These are phyloP conservation scores for Penaeus chinensis DNA, from an alignment of 1,140 invertebrate species.

Conservation along the genomic window DNA sequence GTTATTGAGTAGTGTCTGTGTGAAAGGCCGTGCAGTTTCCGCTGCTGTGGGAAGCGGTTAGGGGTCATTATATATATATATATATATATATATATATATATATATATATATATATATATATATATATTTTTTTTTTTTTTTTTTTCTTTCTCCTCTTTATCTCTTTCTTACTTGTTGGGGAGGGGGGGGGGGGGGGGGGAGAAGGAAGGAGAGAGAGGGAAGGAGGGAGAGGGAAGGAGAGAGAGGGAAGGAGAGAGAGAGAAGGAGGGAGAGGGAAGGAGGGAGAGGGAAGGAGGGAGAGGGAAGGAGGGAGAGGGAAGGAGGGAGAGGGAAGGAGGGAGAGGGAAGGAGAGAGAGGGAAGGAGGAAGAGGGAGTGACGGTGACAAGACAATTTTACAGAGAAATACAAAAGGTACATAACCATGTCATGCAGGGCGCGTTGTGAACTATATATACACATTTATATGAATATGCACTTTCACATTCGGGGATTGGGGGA, in stretches of 20 bases:
- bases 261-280: not conserved
- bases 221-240: not conserved
- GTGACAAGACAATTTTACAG: too few species aligned
- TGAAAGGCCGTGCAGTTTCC: too few species aligned
- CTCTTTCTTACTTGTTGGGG: not conserved
- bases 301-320: not conserved
- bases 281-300: not conserved
- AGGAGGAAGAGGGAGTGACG: not conserved
- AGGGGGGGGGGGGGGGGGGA: not conserved
- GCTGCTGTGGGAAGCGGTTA: too few species aligned
- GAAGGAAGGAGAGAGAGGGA: not conserved
- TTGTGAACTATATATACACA: too few species aligned
- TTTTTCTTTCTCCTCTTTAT: not conserved
- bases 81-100: too few species aligned
- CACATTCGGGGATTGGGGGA: too few species aligned
- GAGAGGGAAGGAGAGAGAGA: not conserved
- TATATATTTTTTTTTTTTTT: slow-evolving; percentile 16
- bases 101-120: too few species aligned
- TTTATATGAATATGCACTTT: too few species aligned
- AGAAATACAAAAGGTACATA: not conserved
- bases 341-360: not conserved
- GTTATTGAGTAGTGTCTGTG: too few species aligned
- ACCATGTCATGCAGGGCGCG: too few species aligned
- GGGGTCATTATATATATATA: too few species aligned
- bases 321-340: not conserved